Percentiles rank a stretch among this genome's conserved stretches.
Conservation (phyloP, 2,888 invertebrate species). For the Drosophila bunnanda region DNA sequence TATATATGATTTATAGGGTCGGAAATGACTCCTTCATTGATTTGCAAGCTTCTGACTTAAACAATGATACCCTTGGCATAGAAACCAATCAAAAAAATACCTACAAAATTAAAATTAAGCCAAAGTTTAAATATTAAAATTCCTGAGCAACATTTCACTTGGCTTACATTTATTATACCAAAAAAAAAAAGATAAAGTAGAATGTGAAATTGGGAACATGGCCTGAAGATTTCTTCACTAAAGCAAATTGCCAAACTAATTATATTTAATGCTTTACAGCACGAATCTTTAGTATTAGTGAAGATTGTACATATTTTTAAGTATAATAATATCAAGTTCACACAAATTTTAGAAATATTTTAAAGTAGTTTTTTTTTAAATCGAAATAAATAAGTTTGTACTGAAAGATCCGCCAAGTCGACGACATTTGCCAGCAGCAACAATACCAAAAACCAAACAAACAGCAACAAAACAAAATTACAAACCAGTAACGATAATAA, state of each 20-base stretch:
- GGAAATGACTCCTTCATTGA: no score
- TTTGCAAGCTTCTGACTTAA: no score
- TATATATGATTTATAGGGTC: no score
- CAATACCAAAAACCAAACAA: not conserved
- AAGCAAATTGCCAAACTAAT: not conserved
- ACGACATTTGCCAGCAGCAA: conserved; percentile 31
- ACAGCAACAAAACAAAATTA: conserved; percentile 2
- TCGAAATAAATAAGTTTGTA: conserved; percentile 2
- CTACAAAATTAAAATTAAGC: no score
- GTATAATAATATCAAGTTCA: not conserved
- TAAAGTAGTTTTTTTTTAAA: not conserved
- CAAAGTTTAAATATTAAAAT: not conserved
- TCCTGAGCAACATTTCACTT: conserved; percentile 2
- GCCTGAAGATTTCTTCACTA: not conserved
- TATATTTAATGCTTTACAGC: not conserved
- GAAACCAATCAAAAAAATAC: no score
- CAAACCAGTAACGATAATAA: conserved; percentile 15
- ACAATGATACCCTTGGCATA: no score
- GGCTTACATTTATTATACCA: not conserved
- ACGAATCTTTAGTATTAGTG: not conserved
- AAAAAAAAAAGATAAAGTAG: not conserved
- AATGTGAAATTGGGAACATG: not conserved
- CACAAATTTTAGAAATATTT: conserved; percentile 3
- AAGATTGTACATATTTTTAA: not conserved
- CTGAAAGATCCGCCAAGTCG: conserved; percentile 36